Conservation (phyloP, 2,113 vertebrate genomes). For the Lagopus leucura region DNA sequence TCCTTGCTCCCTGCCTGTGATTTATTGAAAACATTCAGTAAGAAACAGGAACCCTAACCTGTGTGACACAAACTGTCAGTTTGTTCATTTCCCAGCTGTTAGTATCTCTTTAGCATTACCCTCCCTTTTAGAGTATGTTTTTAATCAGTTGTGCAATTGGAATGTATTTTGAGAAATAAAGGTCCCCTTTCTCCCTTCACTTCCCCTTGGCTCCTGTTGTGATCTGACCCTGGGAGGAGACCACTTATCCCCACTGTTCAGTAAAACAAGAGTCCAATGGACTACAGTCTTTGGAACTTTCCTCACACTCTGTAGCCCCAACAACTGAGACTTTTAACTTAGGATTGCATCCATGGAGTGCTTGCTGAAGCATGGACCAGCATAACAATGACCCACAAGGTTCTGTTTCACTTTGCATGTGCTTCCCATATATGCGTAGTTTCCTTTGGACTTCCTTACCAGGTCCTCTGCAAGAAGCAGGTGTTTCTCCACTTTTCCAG, state of each 20-base stretch:
- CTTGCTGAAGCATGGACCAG: background rate
- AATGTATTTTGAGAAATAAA: no score
- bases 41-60: no score
- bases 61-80: no score
- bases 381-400: fast-evolving
- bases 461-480: conserved; percentile 16
- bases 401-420: background rate
- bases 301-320: background rate
- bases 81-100: no score
- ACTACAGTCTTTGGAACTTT: background rate
- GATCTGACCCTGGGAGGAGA: fast-evolving
- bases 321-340: background rate
- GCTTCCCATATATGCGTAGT: background rate
- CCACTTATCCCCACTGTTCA: fast-evolving
- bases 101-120: no score
- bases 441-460: background rate
- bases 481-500: background rate
- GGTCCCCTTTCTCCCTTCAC: no score
- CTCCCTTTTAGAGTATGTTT: no score
- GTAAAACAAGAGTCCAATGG: background rate
- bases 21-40: no score
- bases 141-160: no score
- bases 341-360: background rate
- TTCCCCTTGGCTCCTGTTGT: background rate
- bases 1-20: no score